Base-by-base conservation (phyloP, 2,113 vertebrate species). In the Brachypodius melanocephalos region DNA sequence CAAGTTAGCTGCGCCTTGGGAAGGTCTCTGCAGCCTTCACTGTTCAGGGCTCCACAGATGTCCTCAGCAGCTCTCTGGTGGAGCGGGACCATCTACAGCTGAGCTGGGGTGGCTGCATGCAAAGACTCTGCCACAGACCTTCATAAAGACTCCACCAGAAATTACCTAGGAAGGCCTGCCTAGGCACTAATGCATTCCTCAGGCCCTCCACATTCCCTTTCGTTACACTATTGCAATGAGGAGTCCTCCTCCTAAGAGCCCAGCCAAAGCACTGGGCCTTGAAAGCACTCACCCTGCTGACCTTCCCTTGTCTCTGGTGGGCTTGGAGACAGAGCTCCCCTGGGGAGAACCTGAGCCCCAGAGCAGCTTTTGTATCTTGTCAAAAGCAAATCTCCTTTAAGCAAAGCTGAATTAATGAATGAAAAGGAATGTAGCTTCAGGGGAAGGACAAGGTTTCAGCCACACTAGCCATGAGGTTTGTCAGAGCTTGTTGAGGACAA, bases 71-170 rank as follows among this genome's bases (percentile, higher is more conserved):
- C 12, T 31, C 59, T 55, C 69, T 57, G 48, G 10, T 46, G 22
- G 22, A 69, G 4, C 1, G 18, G 36, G 45, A 36, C n/a, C 52
- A 36, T 36, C 31, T 12, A 38, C 57, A 48, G 72, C 26, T 36
- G 42, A 61, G 45, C 20, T 0, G 10, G 55, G 67, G 45, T 5
- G 12, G 57, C 32, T 48, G 26, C 1, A 0, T 1, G 2, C 18
- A 17, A 55, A 69, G 31, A 45, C 34, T 29, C 65, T n/a, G 43
- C 18, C 10, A 5, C 7, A 38, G 66, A 40, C 46, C 32, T 42
- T 22, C 49, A 48, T 5, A 48, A 87, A 57, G 55, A 49, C 57
- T 90, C 43, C 18, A 31, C 22, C 36, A 57, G 66, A 72, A 75
- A 65, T 45, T 16, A 90, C 13, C 0, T 2, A 54, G 28, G 25